Percentiles rank a stretch among this genome's conserved stretches.
phyloP scores from a whole-genome alignment of 2,113 vertebrate genomes.

The Neogobius melanostomus region DNA sequence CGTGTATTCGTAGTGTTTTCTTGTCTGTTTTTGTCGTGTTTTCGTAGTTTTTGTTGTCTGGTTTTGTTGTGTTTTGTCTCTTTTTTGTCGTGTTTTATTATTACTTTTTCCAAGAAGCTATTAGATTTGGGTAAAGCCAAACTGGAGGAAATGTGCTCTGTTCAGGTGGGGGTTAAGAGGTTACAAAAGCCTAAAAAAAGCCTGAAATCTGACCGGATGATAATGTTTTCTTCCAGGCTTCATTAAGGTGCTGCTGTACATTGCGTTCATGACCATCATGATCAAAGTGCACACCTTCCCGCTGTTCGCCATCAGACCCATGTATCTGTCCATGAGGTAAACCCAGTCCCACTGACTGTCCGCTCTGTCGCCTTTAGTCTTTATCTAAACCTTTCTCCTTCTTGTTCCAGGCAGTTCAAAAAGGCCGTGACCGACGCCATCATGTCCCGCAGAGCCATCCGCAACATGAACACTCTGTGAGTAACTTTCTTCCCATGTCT shows the following conservation, averaged over 20 bases:
- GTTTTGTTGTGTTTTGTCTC: no score
- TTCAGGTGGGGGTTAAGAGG: no score
- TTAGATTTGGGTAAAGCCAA: no score
- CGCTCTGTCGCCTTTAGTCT: neutral
- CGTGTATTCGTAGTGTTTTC: no score
- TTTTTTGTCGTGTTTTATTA: no score
- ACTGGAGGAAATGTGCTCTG: no score
- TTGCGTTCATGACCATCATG: conserved; percentile 99
- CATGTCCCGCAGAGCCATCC: conserved; percentile 95
- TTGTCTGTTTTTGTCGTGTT: no score
- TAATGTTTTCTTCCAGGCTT: conserved; percentile 78
- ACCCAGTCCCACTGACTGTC: no score
- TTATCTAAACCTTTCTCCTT: neutral
- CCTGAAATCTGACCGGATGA: no score
- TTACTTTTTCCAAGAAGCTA: no score
- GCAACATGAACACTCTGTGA: conserved; percentile 98
- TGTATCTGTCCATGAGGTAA: conserved; percentile 98
- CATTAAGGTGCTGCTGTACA: conserved; percentile 94
- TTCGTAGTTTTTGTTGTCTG: no score
- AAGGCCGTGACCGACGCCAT: conserved; percentile 95
- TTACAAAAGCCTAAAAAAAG: no score
- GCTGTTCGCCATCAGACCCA: conserved; percentile 96
- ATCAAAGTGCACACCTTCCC: conserved; percentile 99
- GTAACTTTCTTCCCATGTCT: conserved; percentile 46
- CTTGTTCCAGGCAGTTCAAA: conserved; percentile 88